Evolutionary conservation across 2,888 invertebrate species (phyloP).

Genomic region (Nephrotoma guestfalica): DNA sequence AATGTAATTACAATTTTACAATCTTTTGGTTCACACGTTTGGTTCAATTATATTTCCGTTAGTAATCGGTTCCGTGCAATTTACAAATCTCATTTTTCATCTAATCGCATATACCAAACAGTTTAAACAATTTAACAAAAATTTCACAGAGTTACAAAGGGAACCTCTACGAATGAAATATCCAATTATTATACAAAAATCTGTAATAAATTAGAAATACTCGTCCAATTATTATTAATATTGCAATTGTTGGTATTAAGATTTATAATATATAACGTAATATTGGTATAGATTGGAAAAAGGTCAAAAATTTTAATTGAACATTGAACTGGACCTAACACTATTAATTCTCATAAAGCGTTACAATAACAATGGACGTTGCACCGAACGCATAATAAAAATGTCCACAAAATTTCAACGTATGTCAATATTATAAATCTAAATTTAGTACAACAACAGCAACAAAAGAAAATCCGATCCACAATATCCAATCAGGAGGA

Average conservation of each 20-base stretch:
- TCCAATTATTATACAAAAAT: background rate
- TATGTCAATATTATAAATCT: background rate
- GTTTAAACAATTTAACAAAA: background rate
- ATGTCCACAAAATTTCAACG: background rate
- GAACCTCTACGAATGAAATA: background rate
- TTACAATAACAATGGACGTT: background rate
- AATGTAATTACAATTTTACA: too few species aligned
- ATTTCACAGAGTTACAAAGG: background rate
- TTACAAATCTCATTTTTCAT: background rate
- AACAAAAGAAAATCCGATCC: background rate
- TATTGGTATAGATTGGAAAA: background rate
- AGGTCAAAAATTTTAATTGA: constrained; percentile 1
- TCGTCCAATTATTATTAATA: background rate
- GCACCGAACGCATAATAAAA: background rate
- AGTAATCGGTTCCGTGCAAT: too few species aligned
- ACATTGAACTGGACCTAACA: constrained; percentile 3
- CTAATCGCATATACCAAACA: background rate
- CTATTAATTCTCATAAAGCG: background rate
- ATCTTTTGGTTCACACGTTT: too few species aligned
- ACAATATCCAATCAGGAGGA: background rate
- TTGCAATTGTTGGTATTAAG: background rate
- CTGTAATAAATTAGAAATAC: background rate
- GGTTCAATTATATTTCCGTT: too few species aligned
- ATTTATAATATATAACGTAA: background rate
- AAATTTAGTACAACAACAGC: background rate